A percentile compares a stretch with the other conserved stretches of the same genome.
Conservation (phyloP, 2,888 invertebrate species). For the Diploptera punctata region DNA sequence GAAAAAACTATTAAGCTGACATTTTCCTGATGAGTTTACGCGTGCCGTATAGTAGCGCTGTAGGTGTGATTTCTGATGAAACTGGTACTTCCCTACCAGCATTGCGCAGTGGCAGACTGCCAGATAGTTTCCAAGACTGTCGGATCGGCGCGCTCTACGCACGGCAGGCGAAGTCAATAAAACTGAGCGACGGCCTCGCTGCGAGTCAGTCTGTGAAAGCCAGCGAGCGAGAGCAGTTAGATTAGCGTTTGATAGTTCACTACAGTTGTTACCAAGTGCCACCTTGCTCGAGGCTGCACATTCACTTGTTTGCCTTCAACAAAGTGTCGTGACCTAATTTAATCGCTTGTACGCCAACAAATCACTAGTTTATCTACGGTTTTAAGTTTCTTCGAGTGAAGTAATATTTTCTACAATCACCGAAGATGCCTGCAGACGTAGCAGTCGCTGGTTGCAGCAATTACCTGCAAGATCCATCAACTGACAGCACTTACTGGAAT, state of each 20-base stretch:
- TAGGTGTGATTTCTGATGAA: conserved; percentile 46
- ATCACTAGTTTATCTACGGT: background rate
- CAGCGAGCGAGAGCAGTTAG: background rate
- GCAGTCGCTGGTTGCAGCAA: conserved; percentile 49
- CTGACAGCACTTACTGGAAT: conserved; percentile 57
- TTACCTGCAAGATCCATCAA: conserved; percentile 46
- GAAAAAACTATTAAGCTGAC: too few species aligned
- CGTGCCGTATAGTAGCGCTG: conserved; percentile 28
- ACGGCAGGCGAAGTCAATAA: background rate
- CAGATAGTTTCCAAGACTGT: background rate
- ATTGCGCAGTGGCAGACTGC: background rate
- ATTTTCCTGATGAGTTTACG: background rate
- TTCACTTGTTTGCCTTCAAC: background rate
- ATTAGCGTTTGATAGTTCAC: too few species aligned
- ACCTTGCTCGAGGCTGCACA: too few species aligned
- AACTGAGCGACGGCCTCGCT: background rate
- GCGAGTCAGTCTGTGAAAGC: background rate
- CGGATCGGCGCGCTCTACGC: background rate
- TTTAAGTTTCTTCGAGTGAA: background rate
- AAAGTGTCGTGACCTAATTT: background rate
- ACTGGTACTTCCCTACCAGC: conserved; percentile 5
- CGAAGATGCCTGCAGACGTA: conserved; percentile 56
- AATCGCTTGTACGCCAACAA: background rate
- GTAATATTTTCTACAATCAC: conserved; percentile 9
- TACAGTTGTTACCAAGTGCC: background rate